Conservation (phyloP, 2,888 invertebrate species). For the Athalia cordata region DNA sequence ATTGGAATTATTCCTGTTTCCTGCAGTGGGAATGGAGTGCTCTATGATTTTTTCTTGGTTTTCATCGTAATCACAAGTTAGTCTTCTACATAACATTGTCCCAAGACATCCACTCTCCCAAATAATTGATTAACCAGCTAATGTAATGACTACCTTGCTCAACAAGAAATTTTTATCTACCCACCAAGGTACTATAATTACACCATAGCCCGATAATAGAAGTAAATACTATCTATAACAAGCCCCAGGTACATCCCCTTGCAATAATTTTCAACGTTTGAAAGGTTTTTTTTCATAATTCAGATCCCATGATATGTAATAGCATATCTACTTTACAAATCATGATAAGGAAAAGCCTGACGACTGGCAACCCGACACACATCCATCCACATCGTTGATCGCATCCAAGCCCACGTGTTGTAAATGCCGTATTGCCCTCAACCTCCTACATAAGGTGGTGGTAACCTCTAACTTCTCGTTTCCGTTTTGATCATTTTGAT, state of each 20-base stretch:
- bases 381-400: background rate
- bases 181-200: background rate
- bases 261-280: too few relatives aligned
- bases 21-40: background rate
- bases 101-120: slow-evolving; percentile 3
- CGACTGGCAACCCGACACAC: background rate
- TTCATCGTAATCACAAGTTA: background rate
- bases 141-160: slow-evolving; percentile 6
- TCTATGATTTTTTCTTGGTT: background rate
- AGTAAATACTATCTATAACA: background rate
- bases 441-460: too few relatives aligned
- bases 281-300: background rate
- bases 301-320: background rate
- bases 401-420: background rate
- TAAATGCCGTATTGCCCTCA: too few relatives aligned
- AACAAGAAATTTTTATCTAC: background rate
- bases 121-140: slow-evolving; percentile 21
- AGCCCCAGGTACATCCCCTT: too few relatives aligned
- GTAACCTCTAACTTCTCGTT: slow-evolving; percentile 1
- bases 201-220: background rate
- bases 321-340: background rate
- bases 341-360: background rate
- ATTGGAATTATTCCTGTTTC: background rate
- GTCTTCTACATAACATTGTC: background rate
- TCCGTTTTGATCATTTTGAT: background rate